A percentile compares a stretch with the other conserved stretches of the same genome.
phyloP scores from a whole-genome alignment of 2,113 vertebrate species.

The Eira barbara region DNA sequence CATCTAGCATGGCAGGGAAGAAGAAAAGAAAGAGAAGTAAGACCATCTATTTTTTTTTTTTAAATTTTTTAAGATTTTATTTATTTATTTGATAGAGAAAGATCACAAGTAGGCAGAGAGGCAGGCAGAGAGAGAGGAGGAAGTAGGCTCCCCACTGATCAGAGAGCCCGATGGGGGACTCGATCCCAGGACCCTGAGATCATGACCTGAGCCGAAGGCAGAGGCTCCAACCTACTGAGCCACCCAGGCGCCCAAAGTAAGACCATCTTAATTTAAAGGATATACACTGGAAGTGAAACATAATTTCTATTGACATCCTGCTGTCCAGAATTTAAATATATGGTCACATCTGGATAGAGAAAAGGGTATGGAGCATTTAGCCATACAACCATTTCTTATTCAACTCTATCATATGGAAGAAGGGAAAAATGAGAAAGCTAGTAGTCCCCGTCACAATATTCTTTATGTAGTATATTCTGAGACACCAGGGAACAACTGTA shows the following conservation, averaged over 20 bases:
- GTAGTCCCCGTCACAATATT: not conserved
- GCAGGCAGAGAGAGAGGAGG: too few species aligned
- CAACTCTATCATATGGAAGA: not conserved
- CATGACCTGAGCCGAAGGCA: too few species aligned
- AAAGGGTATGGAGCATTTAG: not conserved
- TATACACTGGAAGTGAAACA: not conserved
- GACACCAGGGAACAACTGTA: accelerated
- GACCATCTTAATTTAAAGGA: not conserved
- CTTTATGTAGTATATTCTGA: not conserved
- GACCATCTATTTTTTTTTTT: too few species aligned
- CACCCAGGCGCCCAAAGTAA: too few species aligned
- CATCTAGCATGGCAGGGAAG: not conserved
- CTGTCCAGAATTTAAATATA: not conserved
- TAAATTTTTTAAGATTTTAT: too few species aligned
- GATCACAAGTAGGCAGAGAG: too few species aligned
- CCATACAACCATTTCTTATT: not conserved
- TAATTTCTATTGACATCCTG: not conserved
- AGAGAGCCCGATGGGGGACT: too few species aligned
- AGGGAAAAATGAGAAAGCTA: not conserved
- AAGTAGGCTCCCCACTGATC: too few species aligned
- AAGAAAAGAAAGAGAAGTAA: not conserved
- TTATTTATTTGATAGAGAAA: too few species aligned
- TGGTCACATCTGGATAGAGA: not conserved
- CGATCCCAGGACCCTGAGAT: too few species aligned
- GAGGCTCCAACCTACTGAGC: too few species aligned